Percentiles rank a stretch among this genome's conserved stretches.
Evolutionary conservation across 2,888 invertebrate species (phyloP).

Genomic region (Erpobdella octoculata): DNA sequence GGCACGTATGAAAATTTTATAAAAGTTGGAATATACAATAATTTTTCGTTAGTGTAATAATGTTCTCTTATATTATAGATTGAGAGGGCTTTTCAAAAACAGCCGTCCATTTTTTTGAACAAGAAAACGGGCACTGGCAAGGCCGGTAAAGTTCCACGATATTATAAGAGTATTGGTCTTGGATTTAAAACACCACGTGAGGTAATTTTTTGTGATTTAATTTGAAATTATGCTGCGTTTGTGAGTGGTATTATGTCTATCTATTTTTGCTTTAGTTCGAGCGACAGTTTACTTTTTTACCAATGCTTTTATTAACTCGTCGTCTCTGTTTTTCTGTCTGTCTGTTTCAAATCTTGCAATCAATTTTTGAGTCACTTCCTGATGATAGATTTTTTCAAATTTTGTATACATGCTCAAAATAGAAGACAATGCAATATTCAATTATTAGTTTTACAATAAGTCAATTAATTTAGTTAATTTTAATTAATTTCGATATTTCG

Average conservation of each 20-base stretch:
- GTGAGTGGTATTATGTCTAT: too few species aligned
- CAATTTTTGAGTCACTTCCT: too few species aligned
- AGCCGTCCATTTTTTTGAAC: constrained; percentile 79
- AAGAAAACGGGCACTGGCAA: constrained; percentile 58
- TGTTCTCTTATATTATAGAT: too few species aligned
- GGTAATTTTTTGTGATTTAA: constrained; percentile 60
- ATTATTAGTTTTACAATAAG: too few species aligned
- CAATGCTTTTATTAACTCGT: neutral
- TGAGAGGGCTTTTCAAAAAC: constrained; percentile 90
- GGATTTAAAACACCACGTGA: constrained; percentile 94
- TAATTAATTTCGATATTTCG: too few species aligned
- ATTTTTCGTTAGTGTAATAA: too few species aligned
- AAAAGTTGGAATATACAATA: neutral
- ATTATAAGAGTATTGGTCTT: constrained; percentile 79
- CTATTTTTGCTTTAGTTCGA: neutral
- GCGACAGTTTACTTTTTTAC: neutral
- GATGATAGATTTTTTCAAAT: too few species aligned
- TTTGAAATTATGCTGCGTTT: too few species aligned
- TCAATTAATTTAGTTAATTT: too few species aligned
- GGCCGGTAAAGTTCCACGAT: constrained; percentile 60
- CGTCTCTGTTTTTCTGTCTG: neutral
- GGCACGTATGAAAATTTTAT: neutral
- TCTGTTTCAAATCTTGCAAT: too few species aligned
- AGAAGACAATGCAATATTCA: too few species aligned
- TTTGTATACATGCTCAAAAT: too few species aligned